These are phyloP conservation scores for Scaptomyza caliginosa DNA, from an alignment of 2,888 invertebrate species.

Conservation along the genomic window DNA sequence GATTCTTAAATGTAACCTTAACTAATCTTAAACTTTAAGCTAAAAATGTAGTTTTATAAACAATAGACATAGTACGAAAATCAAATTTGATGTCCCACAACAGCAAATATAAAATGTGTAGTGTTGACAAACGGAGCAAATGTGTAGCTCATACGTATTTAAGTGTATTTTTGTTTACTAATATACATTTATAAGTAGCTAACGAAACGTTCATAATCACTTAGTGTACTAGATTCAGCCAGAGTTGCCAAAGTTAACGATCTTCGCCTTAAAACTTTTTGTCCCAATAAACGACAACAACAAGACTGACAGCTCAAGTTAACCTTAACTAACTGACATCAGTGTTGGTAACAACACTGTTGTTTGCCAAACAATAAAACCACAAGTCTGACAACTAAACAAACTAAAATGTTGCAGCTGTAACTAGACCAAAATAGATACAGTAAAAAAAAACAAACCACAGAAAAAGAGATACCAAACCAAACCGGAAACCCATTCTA, in stretches of 20 bases:
- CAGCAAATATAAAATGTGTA: slow-evolving; percentile 39
- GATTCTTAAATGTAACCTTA: slow-evolving; percentile 12
- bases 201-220: slow-evolving; percentile 30
- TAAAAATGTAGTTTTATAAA: slow-evolving; percentile 35
- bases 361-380: slow-evolving; percentile 41
- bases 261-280: neutral
- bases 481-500: slow-evolving; percentile 20
- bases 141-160: slow-evolving; percentile 17
- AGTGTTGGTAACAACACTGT: slow-evolving; percentile 39
- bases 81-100: slow-evolving; percentile 5
- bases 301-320: slow-evolving; percentile 5
- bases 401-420: slow-evolving; percentile 50
- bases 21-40: slow-evolving; percentile 33
- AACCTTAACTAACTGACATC: neutral
- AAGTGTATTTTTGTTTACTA: slow-evolving; percentile 27
- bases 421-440: slow-evolving; percentile 4
- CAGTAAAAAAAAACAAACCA: neutral
- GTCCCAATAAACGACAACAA: neutral
- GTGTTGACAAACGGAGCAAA: slow-evolving; percentile 30
- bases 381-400: slow-evolving; percentile 54
- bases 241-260: slow-evolving; percentile 20
- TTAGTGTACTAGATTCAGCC: slow-evolving; percentile 19
- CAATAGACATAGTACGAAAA: slow-evolving; percentile 16
- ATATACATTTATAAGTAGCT: slow-evolving; percentile 36
- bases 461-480: slow-evolving; percentile 5